phyloP scores from a whole-genome alignment of 2,888 invertebrate species.

The Caenorhabditis wallacei region DNA sequence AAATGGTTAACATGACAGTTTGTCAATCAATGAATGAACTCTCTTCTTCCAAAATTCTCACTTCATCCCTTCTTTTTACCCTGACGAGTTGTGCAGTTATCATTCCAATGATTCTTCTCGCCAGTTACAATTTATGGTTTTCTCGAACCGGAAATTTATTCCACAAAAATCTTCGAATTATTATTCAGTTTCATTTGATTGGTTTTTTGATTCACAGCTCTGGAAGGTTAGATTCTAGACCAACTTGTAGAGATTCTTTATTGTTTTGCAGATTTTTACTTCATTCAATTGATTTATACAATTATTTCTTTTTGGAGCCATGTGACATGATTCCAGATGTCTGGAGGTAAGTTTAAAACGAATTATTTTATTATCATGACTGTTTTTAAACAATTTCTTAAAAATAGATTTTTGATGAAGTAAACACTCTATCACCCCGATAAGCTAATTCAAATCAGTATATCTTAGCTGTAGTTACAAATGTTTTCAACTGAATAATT shows the following conservation, averaged over 20 bases:
- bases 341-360: constrained; percentile 9
- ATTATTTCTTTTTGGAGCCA: constrained; percentile 4
- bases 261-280: background rate
- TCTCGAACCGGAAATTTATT: constrained; percentile 3
- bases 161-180: constrained; percentile 18
- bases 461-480: too few relatives aligned
- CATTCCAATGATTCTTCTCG: constrained; percentile 8
- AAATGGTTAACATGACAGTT: background rate
- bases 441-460: too few relatives aligned
- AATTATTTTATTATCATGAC: background rate
- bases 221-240: constrained; percentile 18
- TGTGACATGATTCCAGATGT: constrained; percentile 32
- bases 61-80: background rate
- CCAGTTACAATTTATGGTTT: constrained; percentile 24
- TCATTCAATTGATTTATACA: constrained; percentile 23
- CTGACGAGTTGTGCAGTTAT: background rate
- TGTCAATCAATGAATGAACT: constrained; percentile 12
- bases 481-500: too few relatives aligned
- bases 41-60: constrained; percentile 12
- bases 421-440: too few relatives aligned
- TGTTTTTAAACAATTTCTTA: background rate
- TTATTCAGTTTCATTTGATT: constrained; percentile 24
- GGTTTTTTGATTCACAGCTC: constrained; percentile 22
- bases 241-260: too few relatives aligned
- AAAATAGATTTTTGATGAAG: too few relatives aligned